Evolutionary conservation across 2,797 vertebrate genomes (phyloP), one percentile per base, ranked within the genome.

Genomic region (Chaetophractus vellerosus): DNA sequence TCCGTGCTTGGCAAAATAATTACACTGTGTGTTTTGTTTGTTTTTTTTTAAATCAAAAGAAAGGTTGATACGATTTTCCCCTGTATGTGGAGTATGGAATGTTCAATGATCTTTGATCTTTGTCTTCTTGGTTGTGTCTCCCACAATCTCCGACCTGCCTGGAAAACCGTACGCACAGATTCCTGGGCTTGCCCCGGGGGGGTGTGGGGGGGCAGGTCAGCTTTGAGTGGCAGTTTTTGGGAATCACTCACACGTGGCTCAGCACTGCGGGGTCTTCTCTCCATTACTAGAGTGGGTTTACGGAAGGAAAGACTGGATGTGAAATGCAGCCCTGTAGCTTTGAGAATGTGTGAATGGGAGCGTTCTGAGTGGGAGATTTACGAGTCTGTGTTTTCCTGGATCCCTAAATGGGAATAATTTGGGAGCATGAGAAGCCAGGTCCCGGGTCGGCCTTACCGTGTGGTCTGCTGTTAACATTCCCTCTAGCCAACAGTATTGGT

Each of bases 1-100:
- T 97, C 85, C 69, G 0, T 98, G 82, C 86, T 96, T 95, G 68
- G 93, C 89, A 96, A 96, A 89, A 64, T 96, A 97, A 96, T 97
- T 94, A 80, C 55, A n/a, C n/a, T 82, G 2, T 0, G 4, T 48
- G 26, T 45, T 91, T 82, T 88, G 2, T 69, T 79, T 69, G 38
- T 12, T 64, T 95, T 69, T 31, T 48, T 79, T 75, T 50, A 1
- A 84, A 50, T 83, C 50, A 80, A 95, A 93, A 63, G 45, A 55
- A 82, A 96, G 94, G 31, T 16, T 71, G 90, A 85, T 50, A 57
- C 57, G 26, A 52, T 26, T 63, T 81, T 97, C 64, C 38, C 48
- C 45, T 88, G 2, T 93, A 86, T 87, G 5, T 33, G 48, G 75
- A 64, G 82, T 95, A 78, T 0, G 38, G 81, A 80, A 1, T 14